phyloP scores from a whole-genome alignment of 1,140 invertebrate species.

The Watersipora subatra region DNA sequence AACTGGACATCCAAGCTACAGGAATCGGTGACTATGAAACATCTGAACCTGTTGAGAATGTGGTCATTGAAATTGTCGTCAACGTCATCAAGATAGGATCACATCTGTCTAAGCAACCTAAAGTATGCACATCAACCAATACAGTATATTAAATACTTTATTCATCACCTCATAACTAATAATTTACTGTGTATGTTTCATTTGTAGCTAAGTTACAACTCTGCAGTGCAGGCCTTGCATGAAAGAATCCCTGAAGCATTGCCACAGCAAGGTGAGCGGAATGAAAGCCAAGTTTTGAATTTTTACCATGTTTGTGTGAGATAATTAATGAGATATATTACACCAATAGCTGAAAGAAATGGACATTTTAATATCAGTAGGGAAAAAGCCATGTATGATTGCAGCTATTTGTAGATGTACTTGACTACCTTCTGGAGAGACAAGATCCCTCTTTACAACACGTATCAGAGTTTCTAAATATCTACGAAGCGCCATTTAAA shows the following conservation, averaged over 20 bases:
- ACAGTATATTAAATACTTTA: background rate
- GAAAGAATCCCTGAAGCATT: background rate
- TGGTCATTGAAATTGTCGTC: background rate
- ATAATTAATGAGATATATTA: no score
- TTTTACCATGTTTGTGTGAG: no score
- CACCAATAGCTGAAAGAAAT: no score
- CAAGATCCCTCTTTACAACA: background rate
- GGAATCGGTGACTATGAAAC: constrained; percentile 2
- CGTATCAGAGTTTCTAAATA: background rate
- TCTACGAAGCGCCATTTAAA: background rate
- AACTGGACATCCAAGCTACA: background rate
- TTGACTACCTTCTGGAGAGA: background rate
- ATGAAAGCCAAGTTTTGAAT: no score
- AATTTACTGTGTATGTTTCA: no score
- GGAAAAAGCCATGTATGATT: no score
- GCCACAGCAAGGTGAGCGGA: background rate
- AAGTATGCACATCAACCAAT: background rate
- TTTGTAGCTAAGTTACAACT: background rate
- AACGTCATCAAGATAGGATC: background rate
- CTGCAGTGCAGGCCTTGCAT: background rate
- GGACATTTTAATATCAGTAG: no score
- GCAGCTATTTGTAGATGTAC: background rate
- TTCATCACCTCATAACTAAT: background rate
- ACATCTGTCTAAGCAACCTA: constrained; percentile 1
- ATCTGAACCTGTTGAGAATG: background rate